phyloP scores from a whole-genome alignment of 2,113 vertebrate species.

The Cyprinus carpio region DNA sequence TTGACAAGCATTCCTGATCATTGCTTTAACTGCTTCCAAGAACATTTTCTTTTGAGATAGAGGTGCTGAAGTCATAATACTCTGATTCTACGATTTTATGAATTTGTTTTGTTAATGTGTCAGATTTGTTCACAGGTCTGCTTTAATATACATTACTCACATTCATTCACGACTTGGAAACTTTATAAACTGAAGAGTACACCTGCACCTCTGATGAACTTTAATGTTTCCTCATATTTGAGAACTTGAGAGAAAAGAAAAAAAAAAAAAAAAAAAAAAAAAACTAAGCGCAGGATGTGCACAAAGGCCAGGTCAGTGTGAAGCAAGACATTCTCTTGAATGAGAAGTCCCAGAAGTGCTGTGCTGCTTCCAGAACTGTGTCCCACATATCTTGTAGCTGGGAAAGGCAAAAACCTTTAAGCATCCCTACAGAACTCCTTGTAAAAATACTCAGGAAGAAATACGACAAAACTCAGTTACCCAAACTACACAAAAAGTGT shows the following conservation, averaged over 20 bases:
- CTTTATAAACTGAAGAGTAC: not conserved
- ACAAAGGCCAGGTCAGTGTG: slow-evolving; percentile 43
- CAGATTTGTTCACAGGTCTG: too few relatives aligned
- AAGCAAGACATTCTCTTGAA: slow-evolving; percentile 29
- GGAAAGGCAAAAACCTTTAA: slow-evolving; percentile 49
- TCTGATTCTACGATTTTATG: too few relatives aligned
- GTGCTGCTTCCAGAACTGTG: slow-evolving; percentile 29
- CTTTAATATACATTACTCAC: not conserved
- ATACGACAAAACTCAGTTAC: slow-evolving; percentile 38
- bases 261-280: too few relatives aligned
- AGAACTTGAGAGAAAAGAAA: slow-evolving; percentile 4
- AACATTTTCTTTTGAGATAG: not conserved
- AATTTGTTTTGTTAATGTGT: too few relatives aligned
- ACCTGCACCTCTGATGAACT: not conserved
- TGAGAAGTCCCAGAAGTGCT: slow-evolving; percentile 47
- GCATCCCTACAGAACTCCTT: slow-evolving; percentile 37
- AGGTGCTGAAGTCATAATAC: not conserved
- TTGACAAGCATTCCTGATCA: not conserved
- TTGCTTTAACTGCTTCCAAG: not conserved
- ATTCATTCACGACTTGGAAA: not conserved
- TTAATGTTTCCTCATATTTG: slow-evolving; percentile 34
- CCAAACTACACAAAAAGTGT: slow-evolving; percentile 50
- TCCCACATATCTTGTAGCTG: slow-evolving; percentile 43
- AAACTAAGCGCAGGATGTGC: slow-evolving; percentile 20
- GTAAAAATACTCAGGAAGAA: slow-evolving; percentile 28